These are phyloP conservation scores for Gallinago jamesoni DNA, from an alignment of 2,113 vertebrate species.

Conservation along the genomic window DNA sequence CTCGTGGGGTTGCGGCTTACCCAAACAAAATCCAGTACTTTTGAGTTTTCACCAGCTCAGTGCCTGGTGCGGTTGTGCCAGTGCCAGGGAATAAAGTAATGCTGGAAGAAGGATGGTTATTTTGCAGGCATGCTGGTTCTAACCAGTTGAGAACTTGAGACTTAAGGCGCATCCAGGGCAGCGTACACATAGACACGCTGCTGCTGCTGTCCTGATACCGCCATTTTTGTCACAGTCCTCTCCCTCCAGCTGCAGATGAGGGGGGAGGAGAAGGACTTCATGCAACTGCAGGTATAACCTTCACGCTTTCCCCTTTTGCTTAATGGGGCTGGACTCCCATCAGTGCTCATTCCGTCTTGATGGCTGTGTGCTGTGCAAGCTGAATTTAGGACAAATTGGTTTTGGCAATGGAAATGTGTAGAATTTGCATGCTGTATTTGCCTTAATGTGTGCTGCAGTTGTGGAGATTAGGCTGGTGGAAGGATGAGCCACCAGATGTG, in stretches of 20 bases:
- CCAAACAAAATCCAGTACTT: accelerated
- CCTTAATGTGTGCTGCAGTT: background rate
- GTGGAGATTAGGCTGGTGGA: background rate
- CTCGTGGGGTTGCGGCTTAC: accelerated
- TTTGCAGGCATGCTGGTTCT: background rate
- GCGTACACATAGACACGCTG: too few species aligned
- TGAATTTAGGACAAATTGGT: accelerated
- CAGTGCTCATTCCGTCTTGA: background rate
- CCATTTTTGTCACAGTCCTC: background rate
- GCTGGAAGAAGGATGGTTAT: background rate
- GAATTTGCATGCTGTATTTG: background rate
- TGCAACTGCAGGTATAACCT: accelerated
- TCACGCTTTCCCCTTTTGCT: background rate
- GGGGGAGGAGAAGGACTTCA: background rate
- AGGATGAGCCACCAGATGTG: background rate
- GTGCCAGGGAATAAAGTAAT: background rate
- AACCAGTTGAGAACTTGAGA: background rate
- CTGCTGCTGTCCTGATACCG: background rate
- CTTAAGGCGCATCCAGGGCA: background rate
- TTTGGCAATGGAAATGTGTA: background rate
- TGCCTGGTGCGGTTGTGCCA: accelerated
- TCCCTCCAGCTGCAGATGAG: background rate
- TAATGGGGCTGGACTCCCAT: background rate
- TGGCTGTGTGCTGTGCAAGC: background rate
- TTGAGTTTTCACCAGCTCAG: accelerated